Evolutionary conservation across 2,888 invertebrate genomes (phyloP).

Genomic region (Pegoplata infirma): DNA sequence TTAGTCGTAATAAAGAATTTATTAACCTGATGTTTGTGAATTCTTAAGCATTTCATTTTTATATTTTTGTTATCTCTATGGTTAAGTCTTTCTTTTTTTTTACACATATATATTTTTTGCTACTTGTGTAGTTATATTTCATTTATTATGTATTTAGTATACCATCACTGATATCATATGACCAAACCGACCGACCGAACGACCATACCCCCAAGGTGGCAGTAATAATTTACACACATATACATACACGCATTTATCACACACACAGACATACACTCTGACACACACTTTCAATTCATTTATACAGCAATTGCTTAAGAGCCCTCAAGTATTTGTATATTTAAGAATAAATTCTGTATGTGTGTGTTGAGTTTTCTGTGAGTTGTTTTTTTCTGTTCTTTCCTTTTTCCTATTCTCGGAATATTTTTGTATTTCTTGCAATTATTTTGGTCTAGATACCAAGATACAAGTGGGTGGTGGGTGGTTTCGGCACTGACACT

Average conservation of each 20-base stretch:
- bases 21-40: slow-evolving; percentile 46
- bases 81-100: neutral
- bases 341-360: neutral
- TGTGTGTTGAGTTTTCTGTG: neutral
- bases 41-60: slow-evolving; percentile 32
- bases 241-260: neutral
- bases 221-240: slow-evolving; percentile 37
- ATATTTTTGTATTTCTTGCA: neutral
- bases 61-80: slow-evolving; percentile 6
- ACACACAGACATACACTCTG: neutral
- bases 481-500: too few relatives aligned
- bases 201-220: slow-evolving; percentile 22
- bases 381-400: neutral
- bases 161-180: slow-evolving; percentile 54
- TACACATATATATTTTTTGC: neutral
- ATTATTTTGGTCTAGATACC: neutral
- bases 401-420: neutral
- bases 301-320: neutral
- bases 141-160: slow-evolving; percentile 58
- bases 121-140: slow-evolving; percentile 22
- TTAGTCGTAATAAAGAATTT: slow-evolving; percentile 44
- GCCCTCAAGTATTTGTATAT: slow-evolving; percentile 4
- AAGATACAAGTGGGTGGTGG: neutral
- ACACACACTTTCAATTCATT: neutral
- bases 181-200: slow-evolving; percentile 11